Conservation (phyloP, 2,797 vertebrate genomes). For the Macropus fuliginosus region DNA sequence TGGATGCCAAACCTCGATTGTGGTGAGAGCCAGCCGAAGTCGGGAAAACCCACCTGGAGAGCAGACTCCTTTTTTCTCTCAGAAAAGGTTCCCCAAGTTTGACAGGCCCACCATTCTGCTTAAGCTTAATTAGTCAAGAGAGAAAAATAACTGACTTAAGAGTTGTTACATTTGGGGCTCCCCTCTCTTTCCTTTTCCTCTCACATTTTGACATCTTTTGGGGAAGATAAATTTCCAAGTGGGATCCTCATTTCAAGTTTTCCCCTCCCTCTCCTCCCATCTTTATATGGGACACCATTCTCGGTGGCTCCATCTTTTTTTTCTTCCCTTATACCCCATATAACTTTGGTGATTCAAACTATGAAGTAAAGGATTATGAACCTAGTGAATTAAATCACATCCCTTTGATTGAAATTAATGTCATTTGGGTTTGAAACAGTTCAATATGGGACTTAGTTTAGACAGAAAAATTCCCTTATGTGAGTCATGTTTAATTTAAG, state of each 20-base stretch:
- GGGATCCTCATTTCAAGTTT: neutral
- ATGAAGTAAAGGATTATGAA: fast-evolving
- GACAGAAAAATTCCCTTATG: fast-evolving
- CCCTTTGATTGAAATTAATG: neutral
- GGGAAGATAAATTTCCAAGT: constrained; percentile 79
- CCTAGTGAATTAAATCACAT: fast-evolving
- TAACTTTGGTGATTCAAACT: fast-evolving
- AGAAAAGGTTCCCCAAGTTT: constrained; percentile 83
- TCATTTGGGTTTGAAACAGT: neutral
- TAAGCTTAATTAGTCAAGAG: constrained; percentile 88
- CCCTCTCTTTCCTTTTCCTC: constrained; percentile 74
- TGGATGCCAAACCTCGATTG: constrained; percentile 83
- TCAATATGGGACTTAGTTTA: neutral
- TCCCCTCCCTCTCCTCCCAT: fast-evolving
- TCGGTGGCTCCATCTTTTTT: fast-evolving
- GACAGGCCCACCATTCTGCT: constrained; percentile 86
- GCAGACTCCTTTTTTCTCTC: constrained; percentile 85
- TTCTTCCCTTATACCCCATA: fast-evolving
- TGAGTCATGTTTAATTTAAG: neutral
- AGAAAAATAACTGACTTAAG: constrained; percentile 84
- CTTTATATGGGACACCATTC: fast-evolving
- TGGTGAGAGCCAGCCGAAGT: constrained; percentile 84
- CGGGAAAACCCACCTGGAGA: constrained; percentile 87
- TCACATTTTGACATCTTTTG: constrained; percentile 83
- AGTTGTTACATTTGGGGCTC: constrained; percentile 81